A percentile compares a stretch with the other conserved stretches of the same genome.
phyloP scores from a whole-genome alignment of 2,888 invertebrate genomes.

The Aporophyla lueneburgensis region DNA sequence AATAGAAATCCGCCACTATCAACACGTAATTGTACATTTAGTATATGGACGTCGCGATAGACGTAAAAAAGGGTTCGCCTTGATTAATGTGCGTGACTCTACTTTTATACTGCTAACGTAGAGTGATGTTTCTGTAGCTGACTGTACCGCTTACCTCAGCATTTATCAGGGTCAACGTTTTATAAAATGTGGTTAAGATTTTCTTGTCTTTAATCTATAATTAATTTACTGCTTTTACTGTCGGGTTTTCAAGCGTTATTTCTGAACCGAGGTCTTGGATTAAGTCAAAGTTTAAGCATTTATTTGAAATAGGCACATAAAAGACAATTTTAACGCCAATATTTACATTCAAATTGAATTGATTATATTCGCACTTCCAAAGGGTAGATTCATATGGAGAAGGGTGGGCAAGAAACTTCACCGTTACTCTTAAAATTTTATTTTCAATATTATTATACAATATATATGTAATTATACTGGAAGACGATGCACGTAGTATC shows the following conservation, averaged over 20 bases:
- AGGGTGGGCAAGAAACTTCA: no score
- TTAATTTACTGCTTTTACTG: background rate
- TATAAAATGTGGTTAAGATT: background rate
- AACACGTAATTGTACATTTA: slow-evolving; percentile 51
- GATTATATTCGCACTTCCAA: no score
- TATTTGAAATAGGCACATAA: no score
- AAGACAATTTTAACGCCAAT: no score
- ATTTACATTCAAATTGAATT: no score
- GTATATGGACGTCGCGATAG: slow-evolving; percentile 22
- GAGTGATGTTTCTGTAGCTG: slow-evolving; percentile 25
- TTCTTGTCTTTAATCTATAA: background rate
- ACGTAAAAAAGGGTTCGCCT: slow-evolving; percentile 53
- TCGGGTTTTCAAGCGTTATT: background rate
- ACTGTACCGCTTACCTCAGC: slow-evolving; percentile 9
- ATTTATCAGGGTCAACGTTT: background rate
- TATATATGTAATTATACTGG: no score
- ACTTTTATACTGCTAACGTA: slow-evolving; percentile 40
- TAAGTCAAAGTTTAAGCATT: no score
- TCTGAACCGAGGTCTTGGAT: background rate
- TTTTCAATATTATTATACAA: no score
- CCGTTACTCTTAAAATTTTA: no score
- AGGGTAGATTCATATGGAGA: no score
- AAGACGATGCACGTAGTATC: no score
- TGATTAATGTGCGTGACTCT: slow-evolving; percentile 67
- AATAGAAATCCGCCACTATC: background rate